Evolutionary conservation across 1,140 invertebrate genomes (phyloP).

Genomic region (Druon quercuslanigerum): DNA sequence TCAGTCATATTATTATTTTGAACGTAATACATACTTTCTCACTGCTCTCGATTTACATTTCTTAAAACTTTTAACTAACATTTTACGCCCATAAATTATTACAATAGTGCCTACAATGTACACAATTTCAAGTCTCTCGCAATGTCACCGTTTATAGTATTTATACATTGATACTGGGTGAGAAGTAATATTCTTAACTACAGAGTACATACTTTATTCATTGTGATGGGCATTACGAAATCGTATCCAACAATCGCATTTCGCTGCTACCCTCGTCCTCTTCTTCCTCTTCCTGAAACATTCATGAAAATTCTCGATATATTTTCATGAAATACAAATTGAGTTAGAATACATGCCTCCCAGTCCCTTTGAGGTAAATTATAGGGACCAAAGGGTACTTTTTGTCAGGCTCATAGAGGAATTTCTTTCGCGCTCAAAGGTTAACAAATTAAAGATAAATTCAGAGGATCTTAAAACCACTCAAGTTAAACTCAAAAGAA

Average conservation of each 20-base stretch:
- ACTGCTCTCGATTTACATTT: slow-evolving; percentile 18
- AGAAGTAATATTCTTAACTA: slow-evolving; percentile 68
- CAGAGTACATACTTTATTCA: slow-evolving; percentile 53
- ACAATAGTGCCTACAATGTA: slow-evolving; percentile 18
- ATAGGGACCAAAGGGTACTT: no score
- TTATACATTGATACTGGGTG: slow-evolving; percentile 54
- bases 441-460: no score
- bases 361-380: no score
- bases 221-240: slow-evolving; percentile 66
- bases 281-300: slow-evolving; percentile 66
- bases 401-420: no score
- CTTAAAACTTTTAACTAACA: slow-evolving; percentile 9
- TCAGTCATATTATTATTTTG: no score
- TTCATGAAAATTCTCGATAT: slow-evolving; percentile 21
- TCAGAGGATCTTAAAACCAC: no score
- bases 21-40: no score
- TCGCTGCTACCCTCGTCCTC: slow-evolving; percentile 57
- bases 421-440: no score
- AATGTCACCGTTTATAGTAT: slow-evolving; percentile 30
- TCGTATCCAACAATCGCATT: slow-evolving; percentile 68
- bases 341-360: no score
- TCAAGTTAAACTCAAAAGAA: no score
- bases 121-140: slow-evolving; percentile 6
- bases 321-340: background rate
- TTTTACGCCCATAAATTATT: slow-evolving; percentile 15